Conservation (phyloP, 2,113 vertebrate species). For the Lepidothrix coronata region DNA sequence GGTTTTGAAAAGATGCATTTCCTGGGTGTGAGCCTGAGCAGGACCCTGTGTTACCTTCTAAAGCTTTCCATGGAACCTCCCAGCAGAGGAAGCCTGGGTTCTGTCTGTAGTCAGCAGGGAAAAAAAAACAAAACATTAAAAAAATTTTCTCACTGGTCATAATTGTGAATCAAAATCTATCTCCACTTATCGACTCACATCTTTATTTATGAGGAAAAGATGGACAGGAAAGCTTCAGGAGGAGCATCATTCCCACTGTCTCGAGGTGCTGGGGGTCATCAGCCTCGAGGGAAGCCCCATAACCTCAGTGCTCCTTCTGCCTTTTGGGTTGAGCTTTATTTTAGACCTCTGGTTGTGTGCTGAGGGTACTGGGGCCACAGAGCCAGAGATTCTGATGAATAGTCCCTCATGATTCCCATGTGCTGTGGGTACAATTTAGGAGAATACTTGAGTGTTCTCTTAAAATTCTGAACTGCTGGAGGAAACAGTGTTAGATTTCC, state of each 20-base stretch:
- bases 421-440: neutral
- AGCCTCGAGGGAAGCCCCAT: neutral
- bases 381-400: neutral
- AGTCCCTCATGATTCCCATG: neutral
- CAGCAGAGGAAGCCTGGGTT: neutral
- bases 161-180: neutral
- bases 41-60: neutral
- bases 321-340: neutral
- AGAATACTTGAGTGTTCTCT: neutral
- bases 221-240: neutral
- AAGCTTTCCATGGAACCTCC: neutral
- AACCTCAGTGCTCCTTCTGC: neutral
- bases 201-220: neutral
- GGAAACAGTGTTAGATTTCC: neutral
- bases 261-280: neutral
- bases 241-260: neutral
- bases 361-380: neutral
- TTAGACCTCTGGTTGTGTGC: neutral
- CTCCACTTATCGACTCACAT: neutral
- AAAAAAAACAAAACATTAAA: neutral
- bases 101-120: neutral
- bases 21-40: rapidly evolving
- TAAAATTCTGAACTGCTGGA: neutral
- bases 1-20: neutral
- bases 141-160: neutral